phyloP scores from a whole-genome alignment of 2,113 vertebrate genomes.

The Brachionichthys hirsutus region DNA sequence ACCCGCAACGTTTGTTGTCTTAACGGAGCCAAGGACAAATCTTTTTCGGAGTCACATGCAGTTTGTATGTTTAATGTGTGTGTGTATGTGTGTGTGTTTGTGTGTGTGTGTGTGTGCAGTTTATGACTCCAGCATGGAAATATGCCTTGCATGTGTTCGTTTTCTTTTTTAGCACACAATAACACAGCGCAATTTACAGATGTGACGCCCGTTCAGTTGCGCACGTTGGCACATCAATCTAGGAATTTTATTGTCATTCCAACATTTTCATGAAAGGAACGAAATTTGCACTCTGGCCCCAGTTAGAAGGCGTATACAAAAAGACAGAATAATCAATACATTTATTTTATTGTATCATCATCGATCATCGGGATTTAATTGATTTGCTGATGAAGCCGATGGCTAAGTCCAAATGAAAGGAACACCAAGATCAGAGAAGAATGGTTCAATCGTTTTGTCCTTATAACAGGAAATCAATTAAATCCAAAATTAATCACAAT shows the following conservation, averaged over 20 bases:
- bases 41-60: conserved; percentile 20
- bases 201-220: conserved; percentile 5
- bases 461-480: too few relatives aligned
- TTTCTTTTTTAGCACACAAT: not conserved
- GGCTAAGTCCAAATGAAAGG: too few relatives aligned
- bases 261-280: too few relatives aligned
- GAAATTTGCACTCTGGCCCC: too few relatives aligned
- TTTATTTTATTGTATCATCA: too few relatives aligned
- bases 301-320: too few relatives aligned
- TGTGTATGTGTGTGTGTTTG: conserved; percentile 15
- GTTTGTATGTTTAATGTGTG: conserved; percentile 13
- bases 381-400: too few relatives aligned
- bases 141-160: not conserved
- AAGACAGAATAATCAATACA: too few relatives aligned
- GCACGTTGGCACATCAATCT: not conserved
- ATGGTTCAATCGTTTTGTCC: too few relatives aligned
- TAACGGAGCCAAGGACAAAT: conserved; percentile 32
- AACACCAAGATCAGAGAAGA: conserved; percentile 5
- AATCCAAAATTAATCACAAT: too few relatives aligned
- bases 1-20: conserved; percentile 48
- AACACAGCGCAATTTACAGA: not conserved
- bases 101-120: conserved; percentile 9
- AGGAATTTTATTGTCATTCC: too few relatives aligned
- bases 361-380: too few relatives aligned
- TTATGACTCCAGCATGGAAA: conserved; percentile 16